phyloP scores from a whole-genome alignment of 2,113 vertebrate genomes.

The Anolis sagrei region DNA sequence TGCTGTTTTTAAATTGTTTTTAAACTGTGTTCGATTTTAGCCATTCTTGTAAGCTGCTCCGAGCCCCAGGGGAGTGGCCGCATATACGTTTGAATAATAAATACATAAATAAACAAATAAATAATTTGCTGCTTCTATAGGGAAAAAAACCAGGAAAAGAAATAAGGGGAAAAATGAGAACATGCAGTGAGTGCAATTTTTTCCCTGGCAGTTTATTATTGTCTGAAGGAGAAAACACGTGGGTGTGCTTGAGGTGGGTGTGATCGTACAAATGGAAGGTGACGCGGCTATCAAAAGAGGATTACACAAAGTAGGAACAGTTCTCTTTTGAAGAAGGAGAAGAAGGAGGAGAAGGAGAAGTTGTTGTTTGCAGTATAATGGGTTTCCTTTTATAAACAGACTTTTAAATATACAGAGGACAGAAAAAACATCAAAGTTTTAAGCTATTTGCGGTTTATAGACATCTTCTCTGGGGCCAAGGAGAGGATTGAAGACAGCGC shows the following conservation, averaged over 20 bases:
- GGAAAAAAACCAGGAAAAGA: not conserved
- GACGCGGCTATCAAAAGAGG: conserved; percentile 81
- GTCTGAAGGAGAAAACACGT: conserved; percentile 78
- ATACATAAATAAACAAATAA: no score
- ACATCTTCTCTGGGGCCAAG: conserved; percentile 62
- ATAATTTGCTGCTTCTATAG: conserved; percentile 34
- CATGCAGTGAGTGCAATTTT: conserved; percentile 69
- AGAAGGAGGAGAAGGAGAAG: no score
- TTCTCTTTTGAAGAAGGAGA: no score
- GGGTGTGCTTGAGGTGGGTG: conserved; percentile 78
- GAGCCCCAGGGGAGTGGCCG: no score
- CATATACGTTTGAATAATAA: no score
- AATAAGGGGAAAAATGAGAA: conserved; percentile 64
- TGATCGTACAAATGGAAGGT: conserved; percentile 83
- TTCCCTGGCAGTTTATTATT: conserved; percentile 85
- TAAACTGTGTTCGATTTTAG: no score
- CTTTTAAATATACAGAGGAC: conserved; percentile 83
- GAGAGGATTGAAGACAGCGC: conserved; percentile 73
- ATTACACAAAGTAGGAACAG: conserved; percentile 83
- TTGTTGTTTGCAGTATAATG: conserved; percentile 81
- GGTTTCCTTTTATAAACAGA: conserved; percentile 79
- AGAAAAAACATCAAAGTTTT: conserved; percentile 79
- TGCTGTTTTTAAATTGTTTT: no score
- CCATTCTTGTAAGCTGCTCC: no score
- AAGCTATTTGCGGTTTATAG: conserved; percentile 77